Evolutionary conservation across 2,113 vertebrate genomes (phyloP).

Genomic region (Gallinago media): DNA sequence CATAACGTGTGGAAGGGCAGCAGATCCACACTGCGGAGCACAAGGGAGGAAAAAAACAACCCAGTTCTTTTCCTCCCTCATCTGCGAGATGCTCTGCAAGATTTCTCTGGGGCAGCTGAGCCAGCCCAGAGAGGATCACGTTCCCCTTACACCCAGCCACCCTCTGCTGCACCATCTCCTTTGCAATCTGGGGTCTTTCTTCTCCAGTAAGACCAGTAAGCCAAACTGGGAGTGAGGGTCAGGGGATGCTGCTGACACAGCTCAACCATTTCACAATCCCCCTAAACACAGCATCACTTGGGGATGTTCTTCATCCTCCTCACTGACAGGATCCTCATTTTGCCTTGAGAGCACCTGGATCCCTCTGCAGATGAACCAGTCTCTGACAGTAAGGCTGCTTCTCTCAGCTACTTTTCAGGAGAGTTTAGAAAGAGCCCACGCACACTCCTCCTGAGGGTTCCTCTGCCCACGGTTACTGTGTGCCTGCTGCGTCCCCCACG

Average conservation of each 20-base stretch:
- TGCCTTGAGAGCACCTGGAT: background rate
- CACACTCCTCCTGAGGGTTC: background rate
- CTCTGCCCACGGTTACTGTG: background rate
- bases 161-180: background rate
- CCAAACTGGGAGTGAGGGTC: background rate
- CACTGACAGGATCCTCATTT: background rate
- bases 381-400: background rate
- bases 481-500: background rate
- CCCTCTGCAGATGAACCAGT: background rate
- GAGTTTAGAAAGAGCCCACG: background rate
- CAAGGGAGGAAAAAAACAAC: background rate
- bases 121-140: background rate
- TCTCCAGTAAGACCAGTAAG: background rate
- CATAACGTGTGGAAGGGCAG: constrained; percentile 29
- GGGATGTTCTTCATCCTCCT: background rate
- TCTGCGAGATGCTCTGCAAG: background rate
- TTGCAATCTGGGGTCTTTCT: background rate
- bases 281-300: background rate
- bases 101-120: background rate
- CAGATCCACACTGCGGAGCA: constrained; percentile 1
- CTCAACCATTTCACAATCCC: background rate
- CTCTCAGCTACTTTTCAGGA: background rate
- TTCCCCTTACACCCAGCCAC: background rate
- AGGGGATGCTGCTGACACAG: background rate
- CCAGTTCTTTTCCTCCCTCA: background rate